A percentile compares a stretch with the other conserved stretches of the same genome.
Evolutionary conservation across 2,113 vertebrate genomes (phyloP).

Genomic region (Brachirus orientalis): DNA sequence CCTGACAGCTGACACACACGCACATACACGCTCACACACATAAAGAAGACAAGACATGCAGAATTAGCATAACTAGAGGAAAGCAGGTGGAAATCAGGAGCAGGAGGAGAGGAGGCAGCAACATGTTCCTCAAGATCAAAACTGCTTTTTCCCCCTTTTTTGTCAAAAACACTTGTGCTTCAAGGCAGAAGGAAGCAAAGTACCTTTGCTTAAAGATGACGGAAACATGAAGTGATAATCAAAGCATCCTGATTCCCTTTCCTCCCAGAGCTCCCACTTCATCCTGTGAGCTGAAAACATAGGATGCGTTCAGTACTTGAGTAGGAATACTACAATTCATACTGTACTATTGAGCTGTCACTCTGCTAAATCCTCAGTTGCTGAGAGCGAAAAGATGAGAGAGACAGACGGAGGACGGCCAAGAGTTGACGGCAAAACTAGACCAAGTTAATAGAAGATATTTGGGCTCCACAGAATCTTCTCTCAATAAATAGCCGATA

Average conservation of each 20-base stretch:
- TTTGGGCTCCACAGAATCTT: slow-evolving; percentile 21
- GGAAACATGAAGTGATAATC: slow-evolving; percentile 54
- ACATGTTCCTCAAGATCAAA: slow-evolving; percentile 45
- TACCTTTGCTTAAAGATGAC: slow-evolving; percentile 46
- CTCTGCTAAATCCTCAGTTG: slow-evolving; percentile 22
- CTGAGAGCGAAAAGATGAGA: slow-evolving; percentile 8
- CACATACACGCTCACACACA: too few species aligned
- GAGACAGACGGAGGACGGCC: slow-evolving; percentile 5
- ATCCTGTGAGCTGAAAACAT: slow-evolving; percentile 39
- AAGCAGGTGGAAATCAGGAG: slow-evolving; percentile 11
- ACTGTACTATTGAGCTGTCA: slow-evolving; percentile 26
- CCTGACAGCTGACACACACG: background rate
- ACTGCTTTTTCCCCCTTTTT: slow-evolving; percentile 40
- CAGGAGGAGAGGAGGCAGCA: slow-evolving; percentile 17
- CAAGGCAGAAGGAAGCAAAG: slow-evolving; percentile 35
- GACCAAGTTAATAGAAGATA: slow-evolving; percentile 17
- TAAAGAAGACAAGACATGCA: slow-evolving; percentile 29
- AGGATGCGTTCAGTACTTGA: slow-evolving; percentile 12
- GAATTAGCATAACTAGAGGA: slow-evolving; percentile 48
- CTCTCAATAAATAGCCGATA: background rate
- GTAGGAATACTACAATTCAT: slow-evolving; percentile 18
- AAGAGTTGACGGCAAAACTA: slow-evolving; percentile 26
- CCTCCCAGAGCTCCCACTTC: slow-evolving; percentile 35
- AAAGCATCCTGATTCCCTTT: slow-evolving; percentile 44
- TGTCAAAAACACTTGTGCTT: slow-evolving; percentile 28